These are phyloP conservation scores for Mesoclemmys tuberculata DNA, from an alignment of 2,113 vertebrate genomes.

Conservation along the genomic window DNA sequence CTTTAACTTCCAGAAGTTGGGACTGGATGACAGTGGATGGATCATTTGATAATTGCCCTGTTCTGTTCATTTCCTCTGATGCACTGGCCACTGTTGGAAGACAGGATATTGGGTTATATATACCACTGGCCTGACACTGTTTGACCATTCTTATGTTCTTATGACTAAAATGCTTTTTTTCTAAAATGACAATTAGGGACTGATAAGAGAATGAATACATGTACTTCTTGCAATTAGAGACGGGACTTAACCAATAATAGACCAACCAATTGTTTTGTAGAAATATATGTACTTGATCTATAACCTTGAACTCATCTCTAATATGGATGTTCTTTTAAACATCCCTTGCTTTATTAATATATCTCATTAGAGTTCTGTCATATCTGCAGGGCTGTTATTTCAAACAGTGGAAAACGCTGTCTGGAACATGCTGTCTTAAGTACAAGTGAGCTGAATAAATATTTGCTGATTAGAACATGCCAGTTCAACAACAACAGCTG, in stretches of 20 bases:
- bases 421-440: constrained; percentile 1
- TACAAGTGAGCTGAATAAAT: neutral
- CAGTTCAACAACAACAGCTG: neutral
- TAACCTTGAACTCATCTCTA: neutral
- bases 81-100: neutral
- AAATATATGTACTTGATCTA: neutral
- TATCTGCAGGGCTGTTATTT: constrained; percentile 5
- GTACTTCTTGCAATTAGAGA: neutral
- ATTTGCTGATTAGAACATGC: constrained; percentile 12
- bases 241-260: neutral
- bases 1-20: neutral
- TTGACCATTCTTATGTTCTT: neutral
- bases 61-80: neutral
- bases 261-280: neutral
- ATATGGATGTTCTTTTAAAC: neutral
- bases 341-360: constrained; percentile 27
- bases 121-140: neutral
- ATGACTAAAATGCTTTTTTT: neutral
- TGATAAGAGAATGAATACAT: neutral
- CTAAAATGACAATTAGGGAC: neutral
- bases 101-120: neutral
- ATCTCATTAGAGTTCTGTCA: constrained; percentile 21
- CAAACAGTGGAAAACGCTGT: neutral
- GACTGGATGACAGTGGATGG: neutral
- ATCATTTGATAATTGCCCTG: neutral